Percentiles rank a stretch among this genome's conserved stretches.
Evolutionary conservation across 2,113 vertebrate genomes (phyloP).

Genomic region (Charina bottae): DNA sequence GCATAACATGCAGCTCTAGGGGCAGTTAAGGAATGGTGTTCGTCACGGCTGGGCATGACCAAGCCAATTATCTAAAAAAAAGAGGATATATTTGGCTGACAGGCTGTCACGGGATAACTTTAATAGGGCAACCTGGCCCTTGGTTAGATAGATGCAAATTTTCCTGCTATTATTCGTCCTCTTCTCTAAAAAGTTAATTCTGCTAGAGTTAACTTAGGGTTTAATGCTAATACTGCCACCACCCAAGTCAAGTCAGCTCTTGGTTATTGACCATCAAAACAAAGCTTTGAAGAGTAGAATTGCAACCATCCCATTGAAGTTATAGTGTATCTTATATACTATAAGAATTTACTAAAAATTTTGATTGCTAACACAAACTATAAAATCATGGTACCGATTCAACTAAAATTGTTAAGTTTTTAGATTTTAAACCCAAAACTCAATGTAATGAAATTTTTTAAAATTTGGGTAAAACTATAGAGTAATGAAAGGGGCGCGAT

Average conservation of each 20-base stretch:
- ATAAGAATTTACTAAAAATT: too few relatives aligned
- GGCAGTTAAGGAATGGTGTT: slow-evolving; percentile 48
- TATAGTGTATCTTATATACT: too few relatives aligned
- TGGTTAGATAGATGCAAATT: neutral
- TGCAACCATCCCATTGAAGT: too few relatives aligned
- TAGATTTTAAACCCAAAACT: too few relatives aligned
- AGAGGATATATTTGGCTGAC: neutral
- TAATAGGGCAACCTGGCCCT: neutral
- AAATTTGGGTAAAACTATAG: too few relatives aligned
- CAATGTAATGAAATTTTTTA: too few relatives aligned
- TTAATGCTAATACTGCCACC: too few relatives aligned
- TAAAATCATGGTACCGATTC: too few relatives aligned
- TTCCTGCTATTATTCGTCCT: neutral
- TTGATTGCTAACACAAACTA: too few relatives aligned
- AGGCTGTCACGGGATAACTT: neutral
- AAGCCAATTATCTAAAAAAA: neutral
- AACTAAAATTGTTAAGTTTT: too few relatives aligned
- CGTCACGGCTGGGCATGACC: neutral
- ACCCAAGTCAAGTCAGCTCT: neutral
- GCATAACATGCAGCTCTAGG: slow-evolving; percentile 30
- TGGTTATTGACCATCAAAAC: neutral
- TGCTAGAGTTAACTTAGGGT: neutral
- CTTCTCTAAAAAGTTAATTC: neutral
- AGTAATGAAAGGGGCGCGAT: too few relatives aligned
- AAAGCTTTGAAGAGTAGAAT: neutral